A percentile compares a stretch with the other conserved stretches of the same genome.
Conservation (phyloP, 2,888 invertebrate genomes). For the Myopa testacea region DNA sequence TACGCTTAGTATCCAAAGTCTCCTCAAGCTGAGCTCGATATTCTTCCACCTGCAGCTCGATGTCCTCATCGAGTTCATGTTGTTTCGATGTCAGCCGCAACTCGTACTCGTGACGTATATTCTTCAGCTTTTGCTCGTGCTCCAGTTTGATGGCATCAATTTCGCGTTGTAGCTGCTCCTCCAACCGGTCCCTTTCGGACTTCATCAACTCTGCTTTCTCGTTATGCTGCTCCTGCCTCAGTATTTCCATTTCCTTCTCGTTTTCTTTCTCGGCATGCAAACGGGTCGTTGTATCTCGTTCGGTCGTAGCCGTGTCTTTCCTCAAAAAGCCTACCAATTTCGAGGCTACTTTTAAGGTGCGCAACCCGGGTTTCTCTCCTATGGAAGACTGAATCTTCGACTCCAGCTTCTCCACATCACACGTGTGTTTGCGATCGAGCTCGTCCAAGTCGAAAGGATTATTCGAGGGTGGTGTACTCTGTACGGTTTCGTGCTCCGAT, state of each 20-base stretch:
- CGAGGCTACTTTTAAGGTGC: constrained; percentile 58
- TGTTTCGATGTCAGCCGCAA: constrained; percentile 67
- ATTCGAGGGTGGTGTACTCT: constrained; percentile 56
- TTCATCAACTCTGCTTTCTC: constrained; percentile 68
- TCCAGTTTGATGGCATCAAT: constrained; percentile 58
- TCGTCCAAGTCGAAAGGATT: constrained; percentile 71
- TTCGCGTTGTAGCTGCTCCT: constrained; percentile 61
- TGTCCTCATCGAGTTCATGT: constrained; percentile 69
- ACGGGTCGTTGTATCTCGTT: constrained; percentile 26
- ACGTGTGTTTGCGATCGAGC: constrained; percentile 57
- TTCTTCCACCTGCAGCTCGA: constrained; percentile 67
- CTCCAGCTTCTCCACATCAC: constrained; percentile 69
- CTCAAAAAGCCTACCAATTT: constrained; percentile 59
- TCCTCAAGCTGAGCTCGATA: constrained; percentile 62
- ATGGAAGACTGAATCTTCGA: constrained; percentile 64
- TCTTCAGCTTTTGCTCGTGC: constrained; percentile 66
- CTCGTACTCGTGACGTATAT: constrained; percentile 65
- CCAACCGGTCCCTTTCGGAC: constrained; percentile 67
- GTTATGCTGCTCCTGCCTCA: constrained; percentile 63
- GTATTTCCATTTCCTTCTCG: constrained; percentile 52
- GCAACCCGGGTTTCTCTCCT: constrained; percentile 58
- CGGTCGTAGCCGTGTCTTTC: constrained; percentile 47
- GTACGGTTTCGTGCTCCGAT: constrained; percentile 68
- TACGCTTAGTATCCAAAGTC: constrained; percentile 70
- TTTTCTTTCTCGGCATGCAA: constrained; percentile 55